phyloP scores from a whole-genome alignment of 1,140 invertebrate genomes.

The Sinonovacula constricta region DNA sequence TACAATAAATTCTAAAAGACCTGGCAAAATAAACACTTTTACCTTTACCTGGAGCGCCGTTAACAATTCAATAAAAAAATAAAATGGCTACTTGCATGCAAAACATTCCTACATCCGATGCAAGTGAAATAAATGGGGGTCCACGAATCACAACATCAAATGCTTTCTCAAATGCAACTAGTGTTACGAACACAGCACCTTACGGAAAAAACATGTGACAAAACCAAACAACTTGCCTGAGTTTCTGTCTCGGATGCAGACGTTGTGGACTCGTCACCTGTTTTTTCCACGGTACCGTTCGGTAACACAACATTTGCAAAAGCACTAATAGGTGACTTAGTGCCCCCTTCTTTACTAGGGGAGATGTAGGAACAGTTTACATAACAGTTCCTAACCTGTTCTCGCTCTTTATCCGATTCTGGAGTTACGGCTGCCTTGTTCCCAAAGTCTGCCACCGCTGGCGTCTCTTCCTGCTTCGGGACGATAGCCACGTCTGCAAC shows the following conservation, averaged over 20 bases:
- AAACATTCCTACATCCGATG: no score
- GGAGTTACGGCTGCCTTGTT: neutral
- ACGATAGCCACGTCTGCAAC: conserved; percentile 48
- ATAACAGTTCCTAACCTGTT: conserved; percentile 65
- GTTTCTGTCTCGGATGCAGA: conserved; percentile 84
- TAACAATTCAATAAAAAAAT: no score
- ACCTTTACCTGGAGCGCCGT: no score
- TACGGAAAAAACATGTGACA: no score
- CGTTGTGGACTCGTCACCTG: conserved; percentile 81
- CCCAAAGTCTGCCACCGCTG: no score
- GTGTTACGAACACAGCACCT: no score
- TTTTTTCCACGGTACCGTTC: conserved; percentile 62
- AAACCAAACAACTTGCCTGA: conserved; percentile 65
- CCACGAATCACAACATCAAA: no score
- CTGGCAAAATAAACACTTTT: no score
- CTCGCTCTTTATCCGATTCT: conserved; percentile 79
- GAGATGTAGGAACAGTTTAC: conserved; percentile 69
- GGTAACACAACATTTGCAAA: conserved; percentile 49
- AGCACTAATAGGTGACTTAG: conserved; percentile 65
- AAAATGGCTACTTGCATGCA: no score
- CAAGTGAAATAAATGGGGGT: no score
- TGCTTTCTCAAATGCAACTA: no score
- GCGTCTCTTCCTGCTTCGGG: neutral
- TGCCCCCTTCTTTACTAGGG: conserved; percentile 64
- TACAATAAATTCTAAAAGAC: no score